These are phyloP conservation scores for Orycteropus afer DNA, from an alignment of 2,113 vertebrate species.

Conservation along the genomic window DNA sequence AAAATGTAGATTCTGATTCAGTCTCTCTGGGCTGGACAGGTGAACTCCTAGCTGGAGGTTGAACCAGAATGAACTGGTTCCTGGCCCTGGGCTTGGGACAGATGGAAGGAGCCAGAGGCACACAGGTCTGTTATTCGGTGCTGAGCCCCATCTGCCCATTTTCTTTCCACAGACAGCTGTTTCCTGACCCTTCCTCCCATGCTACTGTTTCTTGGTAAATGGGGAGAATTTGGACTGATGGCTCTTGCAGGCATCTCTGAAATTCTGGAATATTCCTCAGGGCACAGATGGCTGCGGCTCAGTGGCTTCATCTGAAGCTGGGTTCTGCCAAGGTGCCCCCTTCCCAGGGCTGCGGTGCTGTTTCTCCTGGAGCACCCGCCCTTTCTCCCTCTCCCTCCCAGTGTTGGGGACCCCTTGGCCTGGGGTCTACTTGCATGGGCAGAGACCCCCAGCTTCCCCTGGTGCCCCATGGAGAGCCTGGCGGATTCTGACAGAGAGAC, in stretches of 20 bases:
- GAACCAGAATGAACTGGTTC: too few relatives aligned
- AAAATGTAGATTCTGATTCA: too few relatives aligned
- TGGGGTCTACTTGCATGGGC: not conserved
- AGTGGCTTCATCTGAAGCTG: rapidly evolving
- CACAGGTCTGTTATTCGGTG: too few relatives aligned
- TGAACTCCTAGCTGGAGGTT: too few relatives aligned
- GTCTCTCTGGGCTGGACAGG: too few relatives aligned
- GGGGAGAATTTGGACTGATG: not conserved
- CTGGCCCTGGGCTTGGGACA: not conserved
- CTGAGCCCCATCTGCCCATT: too few relatives aligned
- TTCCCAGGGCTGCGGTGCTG: rapidly evolving
- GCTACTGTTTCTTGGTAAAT: not conserved
- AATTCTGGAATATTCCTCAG: not conserved
- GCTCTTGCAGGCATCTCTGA: not conserved
- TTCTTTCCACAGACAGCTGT: too few relatives aligned
- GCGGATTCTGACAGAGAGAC: too few relatives aligned
- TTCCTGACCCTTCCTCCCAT: too few relatives aligned
- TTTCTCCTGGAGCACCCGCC: rapidly evolving
- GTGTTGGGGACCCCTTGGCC: too few relatives aligned
- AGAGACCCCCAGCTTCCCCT: not conserved
- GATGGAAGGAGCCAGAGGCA: not conserved
- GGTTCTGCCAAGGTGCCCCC: not conserved
- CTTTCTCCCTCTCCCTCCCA: not conserved
- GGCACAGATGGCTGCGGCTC: rapidly evolving
- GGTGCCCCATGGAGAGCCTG: too few relatives aligned